These are phyloP conservation scores for Corythaixoides concolor DNA, from an alignment of 2,113 vertebrate species.

Conservation along the genomic window DNA sequence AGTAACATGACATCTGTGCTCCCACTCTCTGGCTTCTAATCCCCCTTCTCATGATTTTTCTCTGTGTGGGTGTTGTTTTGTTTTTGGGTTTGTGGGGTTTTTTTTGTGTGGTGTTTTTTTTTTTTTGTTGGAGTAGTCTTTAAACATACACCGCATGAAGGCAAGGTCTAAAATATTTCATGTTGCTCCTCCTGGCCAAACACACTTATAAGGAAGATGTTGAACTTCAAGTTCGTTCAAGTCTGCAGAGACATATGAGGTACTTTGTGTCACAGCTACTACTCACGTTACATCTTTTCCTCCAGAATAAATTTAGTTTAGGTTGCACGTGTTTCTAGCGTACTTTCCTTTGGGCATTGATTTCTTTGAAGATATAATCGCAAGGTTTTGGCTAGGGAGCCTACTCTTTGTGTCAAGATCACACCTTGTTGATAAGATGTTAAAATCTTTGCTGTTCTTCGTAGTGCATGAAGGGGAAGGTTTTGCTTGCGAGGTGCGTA, in stretches of 20 bases:
- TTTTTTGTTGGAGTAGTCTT: neutral
- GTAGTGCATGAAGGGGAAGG: neutral
- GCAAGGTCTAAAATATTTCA: neutral
- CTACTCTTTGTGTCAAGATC: neutral
- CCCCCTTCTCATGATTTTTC: neutral
- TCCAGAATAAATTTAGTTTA: neutral
- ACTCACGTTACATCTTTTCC: neutral
- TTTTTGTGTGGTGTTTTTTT: too few species aligned
- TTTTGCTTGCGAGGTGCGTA: neutral
- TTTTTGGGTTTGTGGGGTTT: too few species aligned
- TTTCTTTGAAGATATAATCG: neutral
- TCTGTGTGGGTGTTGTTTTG: too few species aligned
- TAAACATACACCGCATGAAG: neutral
- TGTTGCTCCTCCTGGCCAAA: neutral
- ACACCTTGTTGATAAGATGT: neutral
- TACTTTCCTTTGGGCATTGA: neutral
- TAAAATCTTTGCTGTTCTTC: neutral
- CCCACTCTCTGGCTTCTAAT: neutral
- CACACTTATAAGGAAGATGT: neutral
- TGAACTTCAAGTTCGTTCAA: neutral
- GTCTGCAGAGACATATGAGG: neutral
- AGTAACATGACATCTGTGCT: neutral
- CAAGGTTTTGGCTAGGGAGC: neutral
- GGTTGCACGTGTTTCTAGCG: fast-evolving
- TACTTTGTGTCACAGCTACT: neutral